phyloP scores from a whole-genome alignment of 2,888 invertebrate genomes.

The Baronia brevicornis region DNA sequence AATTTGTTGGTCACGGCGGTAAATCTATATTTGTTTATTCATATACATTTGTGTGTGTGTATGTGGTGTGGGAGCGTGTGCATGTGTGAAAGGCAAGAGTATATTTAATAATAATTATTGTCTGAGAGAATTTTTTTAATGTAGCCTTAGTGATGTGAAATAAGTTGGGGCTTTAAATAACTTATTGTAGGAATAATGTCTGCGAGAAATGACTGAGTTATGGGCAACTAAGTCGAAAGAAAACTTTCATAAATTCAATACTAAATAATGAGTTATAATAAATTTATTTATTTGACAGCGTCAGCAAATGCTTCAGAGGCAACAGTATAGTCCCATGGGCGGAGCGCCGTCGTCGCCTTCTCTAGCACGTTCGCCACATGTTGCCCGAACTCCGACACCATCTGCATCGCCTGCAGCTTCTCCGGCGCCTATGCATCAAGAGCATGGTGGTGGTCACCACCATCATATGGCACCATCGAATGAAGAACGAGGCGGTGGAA shows the following conservation, averaged over 20 bases:
- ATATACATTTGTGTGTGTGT: no score
- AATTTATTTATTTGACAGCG: constrained; percentile 33
- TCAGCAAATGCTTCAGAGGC: constrained; percentile 65
- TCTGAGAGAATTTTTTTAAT: no score
- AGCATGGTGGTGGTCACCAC: constrained; percentile 56
- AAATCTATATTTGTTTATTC: no score
- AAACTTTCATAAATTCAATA: not conserved
- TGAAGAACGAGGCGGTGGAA: constrained; percentile 51
- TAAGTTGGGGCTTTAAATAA: no score
- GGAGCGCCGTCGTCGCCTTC: constrained; percentile 76
- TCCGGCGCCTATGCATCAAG: constrained; percentile 43
- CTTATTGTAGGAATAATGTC: no score
- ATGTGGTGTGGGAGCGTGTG: no score
- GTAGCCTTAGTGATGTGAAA: no score
- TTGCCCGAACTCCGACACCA: constrained; percentile 64
- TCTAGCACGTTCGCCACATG: constrained; percentile 73
- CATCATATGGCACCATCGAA: constrained; percentile 61
- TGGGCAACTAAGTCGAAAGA: no score
- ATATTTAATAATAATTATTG: no score
- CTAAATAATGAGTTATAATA: not conserved
- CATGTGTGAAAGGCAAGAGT: no score
- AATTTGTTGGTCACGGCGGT: no score
- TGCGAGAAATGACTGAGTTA: no score
- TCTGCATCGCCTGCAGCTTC: constrained; percentile 59
- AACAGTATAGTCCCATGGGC: constrained; percentile 70